Conservation (phyloP, 2,113 vertebrate genomes). For the Ifrita kowaldi region DNA sequence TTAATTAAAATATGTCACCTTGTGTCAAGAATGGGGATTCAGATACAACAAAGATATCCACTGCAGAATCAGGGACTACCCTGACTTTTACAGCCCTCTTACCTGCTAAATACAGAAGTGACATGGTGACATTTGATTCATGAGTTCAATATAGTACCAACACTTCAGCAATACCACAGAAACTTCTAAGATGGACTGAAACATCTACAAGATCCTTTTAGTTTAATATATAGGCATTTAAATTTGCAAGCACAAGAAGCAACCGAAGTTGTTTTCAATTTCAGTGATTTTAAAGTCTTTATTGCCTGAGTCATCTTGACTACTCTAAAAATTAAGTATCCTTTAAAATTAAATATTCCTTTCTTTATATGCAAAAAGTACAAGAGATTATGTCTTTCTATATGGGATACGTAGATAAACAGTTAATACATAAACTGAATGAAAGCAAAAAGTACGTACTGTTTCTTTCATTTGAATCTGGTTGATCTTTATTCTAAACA, state of each 20-base stretch:
- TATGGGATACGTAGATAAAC: not conserved
- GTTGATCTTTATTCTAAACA: conserved; percentile 85
- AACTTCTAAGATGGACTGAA: not conserved
- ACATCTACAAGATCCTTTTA: not conserved
- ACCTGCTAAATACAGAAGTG: not conserved
- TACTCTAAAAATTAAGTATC: not conserved
- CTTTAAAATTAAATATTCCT: not conserved
- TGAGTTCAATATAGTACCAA: not conserved
- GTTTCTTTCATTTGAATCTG: conserved; percentile 87
- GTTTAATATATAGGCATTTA: not conserved
- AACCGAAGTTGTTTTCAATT: not conserved
- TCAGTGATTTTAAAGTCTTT: not conserved
- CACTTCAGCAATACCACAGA: not conserved
- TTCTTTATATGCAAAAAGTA: not conserved
- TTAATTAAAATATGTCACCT: not conserved
- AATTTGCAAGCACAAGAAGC: not conserved
- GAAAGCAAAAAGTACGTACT: conserved; percentile 58
- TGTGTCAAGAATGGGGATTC: not conserved
- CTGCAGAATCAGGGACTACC: not conserved
- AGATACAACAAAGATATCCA: not conserved
- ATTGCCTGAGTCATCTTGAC: not conserved
- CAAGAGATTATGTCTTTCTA: not conserved
- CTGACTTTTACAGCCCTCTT: not conserved
- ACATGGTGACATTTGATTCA: not conserved
- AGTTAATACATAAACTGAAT: not conserved